phyloP scores from a whole-genome alignment of 2,888 invertebrate genomes.

The Encarsia formosa region DNA sequence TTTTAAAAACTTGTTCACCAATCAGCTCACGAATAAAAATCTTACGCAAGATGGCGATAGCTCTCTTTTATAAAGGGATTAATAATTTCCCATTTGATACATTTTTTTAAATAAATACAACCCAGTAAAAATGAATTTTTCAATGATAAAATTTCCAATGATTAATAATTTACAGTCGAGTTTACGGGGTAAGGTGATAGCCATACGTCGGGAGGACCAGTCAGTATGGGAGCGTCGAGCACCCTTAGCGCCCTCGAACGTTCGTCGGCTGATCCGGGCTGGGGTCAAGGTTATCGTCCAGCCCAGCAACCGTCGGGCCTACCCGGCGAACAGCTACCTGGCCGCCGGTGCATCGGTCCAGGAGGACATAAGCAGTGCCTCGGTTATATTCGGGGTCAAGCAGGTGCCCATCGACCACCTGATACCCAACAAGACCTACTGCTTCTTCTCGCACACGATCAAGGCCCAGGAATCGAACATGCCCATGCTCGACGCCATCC shows the following conservation, averaged over 20 bases:
- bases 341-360: constrained; percentile 89
- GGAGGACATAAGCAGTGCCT: constrained; percentile 95
- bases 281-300: constrained; percentile 96
- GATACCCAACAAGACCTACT: constrained; percentile 95
- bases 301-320: constrained; percentile 95
- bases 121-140: no score
- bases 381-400: constrained; percentile 96
- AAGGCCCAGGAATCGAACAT: constrained; percentile 99
- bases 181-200: constrained; percentile 69
- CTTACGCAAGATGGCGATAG: no score
- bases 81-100: no score
- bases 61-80: no score
- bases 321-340: constrained; percentile 94
- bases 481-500: constrained; percentile 90
- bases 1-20: no score
- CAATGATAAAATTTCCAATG: no score
- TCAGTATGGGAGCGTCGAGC: constrained; percentile 95
- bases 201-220: constrained; percentile 87
- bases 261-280: constrained; percentile 77
- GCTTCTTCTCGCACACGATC: constrained; percentile 98
- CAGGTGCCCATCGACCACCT: constrained; percentile 88
- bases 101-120: no score
- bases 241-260: constrained; percentile 88
- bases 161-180: constrained; percentile 34
- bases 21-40: no score